Conservation (phyloP, 2,113 vertebrate genomes). For the Rhinoptilus africanus region DNA sequence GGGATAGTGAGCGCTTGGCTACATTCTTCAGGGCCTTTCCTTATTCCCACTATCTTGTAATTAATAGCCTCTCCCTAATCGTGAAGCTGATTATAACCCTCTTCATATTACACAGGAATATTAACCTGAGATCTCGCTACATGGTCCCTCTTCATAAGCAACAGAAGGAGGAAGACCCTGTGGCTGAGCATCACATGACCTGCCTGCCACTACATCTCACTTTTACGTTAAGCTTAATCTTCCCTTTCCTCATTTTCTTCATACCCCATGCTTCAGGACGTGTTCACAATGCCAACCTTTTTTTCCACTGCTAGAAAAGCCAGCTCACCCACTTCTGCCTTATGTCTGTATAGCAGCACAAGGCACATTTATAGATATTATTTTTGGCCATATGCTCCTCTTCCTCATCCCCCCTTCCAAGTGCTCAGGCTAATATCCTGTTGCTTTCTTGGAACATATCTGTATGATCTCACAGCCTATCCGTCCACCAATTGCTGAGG, state of each 20-base stretch:
- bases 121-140: neutral
- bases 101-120: neutral
- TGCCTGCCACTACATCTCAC: neutral
- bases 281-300: neutral
- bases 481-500: slow-evolving; percentile 11
- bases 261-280: neutral
- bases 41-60: neutral
- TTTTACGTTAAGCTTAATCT: neutral
- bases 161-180: neutral
- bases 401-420: slow-evolving; percentile 28
- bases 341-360: neutral
- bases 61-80: neutral
- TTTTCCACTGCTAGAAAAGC: neutral
- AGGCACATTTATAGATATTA: neutral
- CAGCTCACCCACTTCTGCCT: neutral
- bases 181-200: neutral
- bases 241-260: neutral
- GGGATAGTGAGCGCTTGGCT: neutral
- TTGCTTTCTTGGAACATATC: slow-evolving; percentile 42
- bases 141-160: neutral
- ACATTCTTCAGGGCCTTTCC: neutral
- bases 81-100: neutral
- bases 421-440: slow-evolving; percentile 33
- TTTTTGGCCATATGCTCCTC: slow-evolving; percentile 55
- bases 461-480: slow-evolving; percentile 55